Evolutionary conservation across 2,797 vertebrate species (phyloP).

Genomic region (Poecilia gillii): DNA sequence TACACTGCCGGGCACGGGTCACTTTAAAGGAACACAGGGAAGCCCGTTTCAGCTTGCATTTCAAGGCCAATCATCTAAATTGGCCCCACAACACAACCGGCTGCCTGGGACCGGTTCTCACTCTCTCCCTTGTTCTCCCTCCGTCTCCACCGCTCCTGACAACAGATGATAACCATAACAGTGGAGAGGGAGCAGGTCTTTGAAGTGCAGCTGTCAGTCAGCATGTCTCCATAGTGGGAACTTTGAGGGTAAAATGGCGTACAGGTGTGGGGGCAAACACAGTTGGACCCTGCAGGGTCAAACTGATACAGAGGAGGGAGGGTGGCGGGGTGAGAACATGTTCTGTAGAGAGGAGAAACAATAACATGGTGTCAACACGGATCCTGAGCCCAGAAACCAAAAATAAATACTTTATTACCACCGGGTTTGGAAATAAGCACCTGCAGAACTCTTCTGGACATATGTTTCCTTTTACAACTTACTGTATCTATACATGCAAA

Average conservation of each 20-base stretch:
- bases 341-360: constrained; percentile 10
- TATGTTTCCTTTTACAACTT: background rate
- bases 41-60: constrained; percentile 82
- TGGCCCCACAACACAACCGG: constrained; percentile 74
- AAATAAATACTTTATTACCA: background rate
- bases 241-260: constrained; percentile 76
- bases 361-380: constrained; percentile 9
- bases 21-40: constrained; percentile 84
- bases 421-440: background rate
- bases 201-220: constrained; percentile 84
- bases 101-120: constrained; percentile 49
- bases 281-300: constrained; percentile 74
- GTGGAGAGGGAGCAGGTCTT: constrained; percentile 65
- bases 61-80: constrained; percentile 86
- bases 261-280: constrained; percentile 79
- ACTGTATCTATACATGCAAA: background rate
- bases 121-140: constrained; percentile 21
- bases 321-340: constrained; percentile 31
- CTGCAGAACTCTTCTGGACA: background rate
- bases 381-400: background rate
- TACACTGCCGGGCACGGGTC: constrained; percentile 82
- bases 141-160: constrained; percentile 28
- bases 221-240: constrained; percentile 68
- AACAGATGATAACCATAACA: constrained; percentile 71
- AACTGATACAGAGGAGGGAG: constrained; percentile 38